A percentile compares a stretch with the other conserved stretches of the same genome.
phyloP scores from a whole-genome alignment of 1,140 invertebrate species.

The Cyclargus thomasi region DNA sequence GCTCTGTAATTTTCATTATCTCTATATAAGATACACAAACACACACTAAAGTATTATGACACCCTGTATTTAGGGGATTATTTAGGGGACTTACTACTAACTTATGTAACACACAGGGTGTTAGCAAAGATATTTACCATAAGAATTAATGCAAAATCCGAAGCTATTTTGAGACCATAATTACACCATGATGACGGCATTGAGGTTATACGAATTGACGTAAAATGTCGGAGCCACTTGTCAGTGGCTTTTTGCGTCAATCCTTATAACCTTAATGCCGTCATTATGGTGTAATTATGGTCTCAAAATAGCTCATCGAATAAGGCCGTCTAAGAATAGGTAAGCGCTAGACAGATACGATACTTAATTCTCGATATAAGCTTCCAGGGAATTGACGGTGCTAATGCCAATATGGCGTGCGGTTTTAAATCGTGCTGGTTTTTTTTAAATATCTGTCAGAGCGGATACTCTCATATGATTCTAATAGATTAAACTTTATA shows the following conservation, averaged over 20 bases:
- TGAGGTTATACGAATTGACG: neutral
- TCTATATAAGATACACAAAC: no score
- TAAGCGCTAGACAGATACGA: neutral
- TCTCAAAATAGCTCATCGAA: neutral
- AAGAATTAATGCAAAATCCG: neutral
- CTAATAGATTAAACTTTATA: no score
- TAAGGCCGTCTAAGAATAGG: neutral
- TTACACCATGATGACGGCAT: neutral
- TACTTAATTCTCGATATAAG: neutral
- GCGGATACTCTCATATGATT: no score
- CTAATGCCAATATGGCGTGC: no score
- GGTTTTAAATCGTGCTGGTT: no score
- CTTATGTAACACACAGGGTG: no score
- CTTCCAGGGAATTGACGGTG: neutral
- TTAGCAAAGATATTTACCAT: no score
- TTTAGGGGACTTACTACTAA: no score
- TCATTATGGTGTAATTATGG: neutral
- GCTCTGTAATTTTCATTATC: no score
- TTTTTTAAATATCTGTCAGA: no score
- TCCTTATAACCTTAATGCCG: neutral
- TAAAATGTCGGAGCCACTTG: neutral
- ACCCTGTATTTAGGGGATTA: no score
- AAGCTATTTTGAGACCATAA: neutral
- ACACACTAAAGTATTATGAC: no score
- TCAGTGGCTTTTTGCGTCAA: neutral